Evolutionary conservation across 2,113 vertebrate genomes (phyloP), one percentile per base, ranked within the genome.

Genomic region (Drymodes brunneopygia): DNA sequence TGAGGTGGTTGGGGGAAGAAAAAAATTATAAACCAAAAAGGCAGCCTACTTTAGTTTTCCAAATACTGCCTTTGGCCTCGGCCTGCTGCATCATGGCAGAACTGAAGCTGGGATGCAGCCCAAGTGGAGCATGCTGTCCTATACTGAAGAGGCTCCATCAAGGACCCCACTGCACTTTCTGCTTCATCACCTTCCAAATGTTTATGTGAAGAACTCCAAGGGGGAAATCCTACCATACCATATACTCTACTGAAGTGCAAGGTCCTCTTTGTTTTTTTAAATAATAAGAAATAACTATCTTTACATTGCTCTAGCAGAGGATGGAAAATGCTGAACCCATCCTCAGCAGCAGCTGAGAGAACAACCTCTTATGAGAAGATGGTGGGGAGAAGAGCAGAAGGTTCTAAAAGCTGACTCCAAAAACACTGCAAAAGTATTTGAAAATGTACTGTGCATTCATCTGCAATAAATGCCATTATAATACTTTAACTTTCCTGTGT

Each of bases 401-500:
- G 6, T 64, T 36, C 28, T 85, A 83, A 82, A 84, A 94, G 40
- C 15, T 2, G 4, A 80, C 48, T 81, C 22, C 8, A 70, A 88
- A 91, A 90, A 31, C n/a, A 66, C 8, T 33, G 38, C 28, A 70
- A 64, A 93, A 74, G 12, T 47, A 31, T 58, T 81, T 71, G 15
- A 69, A 94, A 80, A 69, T 21, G 27, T 79, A 56, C 47, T 9
- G 31, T 70, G 14, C 33, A 42, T 36, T 77, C 73, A 21, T 21
- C 50, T 72, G 47, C 11, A 87, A 62, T 35, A 84, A 90, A 69
- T 66, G 70, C 2, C 42, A 81, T 60, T 78, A 64, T 11, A 83
- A 81, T 79, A 90, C 58, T 97, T 96, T 42, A 64, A 93, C 95
- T 97, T 96, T 91, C 88, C 54, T 19, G 4, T 35, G 40, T 90